These are phyloP conservation scores for Hydropsyche tenuis DNA, from an alignment of 1,140 invertebrate genomes.

Conservation along the genomic window DNA sequence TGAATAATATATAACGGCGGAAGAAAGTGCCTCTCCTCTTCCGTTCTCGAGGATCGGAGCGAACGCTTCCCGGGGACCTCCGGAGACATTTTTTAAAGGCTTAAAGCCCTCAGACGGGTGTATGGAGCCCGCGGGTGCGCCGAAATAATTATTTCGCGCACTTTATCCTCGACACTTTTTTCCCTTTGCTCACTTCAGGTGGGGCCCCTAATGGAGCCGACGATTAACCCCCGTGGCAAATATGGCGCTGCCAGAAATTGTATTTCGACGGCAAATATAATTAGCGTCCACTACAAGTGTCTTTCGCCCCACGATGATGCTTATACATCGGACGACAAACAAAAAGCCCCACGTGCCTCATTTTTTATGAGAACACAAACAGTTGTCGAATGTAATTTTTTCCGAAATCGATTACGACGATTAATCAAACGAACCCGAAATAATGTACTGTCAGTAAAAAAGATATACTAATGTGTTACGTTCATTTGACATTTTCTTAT, in stretches of 20 bases:
- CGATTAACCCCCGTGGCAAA: constrained; percentile 18
- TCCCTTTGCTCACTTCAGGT: background rate
- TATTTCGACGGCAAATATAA: constrained; percentile 20
- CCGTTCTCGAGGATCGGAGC: constrained; percentile 6
- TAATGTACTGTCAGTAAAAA: no score
- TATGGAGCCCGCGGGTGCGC: background rate
- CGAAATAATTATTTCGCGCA: constrained; percentile 13
- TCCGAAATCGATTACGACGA: no score
- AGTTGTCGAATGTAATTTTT: no score
- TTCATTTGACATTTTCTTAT: no score
- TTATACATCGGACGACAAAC: background rate
- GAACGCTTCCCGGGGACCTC: background rate
- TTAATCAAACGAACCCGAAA: no score
- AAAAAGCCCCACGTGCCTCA: background rate
- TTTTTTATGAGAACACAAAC: background rate
- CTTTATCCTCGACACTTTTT: background rate
- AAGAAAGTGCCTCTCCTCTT: constrained; percentile 30
- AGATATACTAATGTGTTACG: no score
- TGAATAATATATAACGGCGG: constrained; percentile 51
- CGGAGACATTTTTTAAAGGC: constrained; percentile 35
- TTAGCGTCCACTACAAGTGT: background rate
- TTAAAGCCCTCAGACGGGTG: constrained; percentile 14
- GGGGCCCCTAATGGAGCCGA: constrained; percentile 9
- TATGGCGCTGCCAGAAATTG: constrained; percentile 5
- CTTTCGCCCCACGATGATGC: background rate